Evolutionary conservation across 1,140 invertebrate species (phyloP), one percentile per base, ranked within the genome.

Genomic region (Potamilus streckersoni): DNA sequence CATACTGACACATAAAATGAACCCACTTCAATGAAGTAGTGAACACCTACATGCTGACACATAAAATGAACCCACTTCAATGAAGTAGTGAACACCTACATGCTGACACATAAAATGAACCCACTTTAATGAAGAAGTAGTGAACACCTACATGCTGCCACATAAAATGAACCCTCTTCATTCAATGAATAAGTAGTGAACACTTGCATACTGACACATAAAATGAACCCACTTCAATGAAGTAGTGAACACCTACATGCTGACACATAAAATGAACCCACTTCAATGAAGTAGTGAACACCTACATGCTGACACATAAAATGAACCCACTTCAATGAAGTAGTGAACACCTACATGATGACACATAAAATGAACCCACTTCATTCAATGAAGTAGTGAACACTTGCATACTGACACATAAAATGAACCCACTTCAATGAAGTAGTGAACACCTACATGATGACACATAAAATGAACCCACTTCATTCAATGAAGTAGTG

Each of bases 111-210:
- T 67, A 6, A n/a, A 66, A 31, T 66, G 2, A 66, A 11, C 2
- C 65, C 31, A 19, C 64, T 66, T 14, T 8, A 8, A 19, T 66
- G 0, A 2, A 23, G 16, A 49, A 8, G 38, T 49, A 1, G 38
- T 49, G 16, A 17, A 58, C 60, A 79, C 86, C 73, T 82, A 89
- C 88, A 84, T 85, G 79, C 74, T 87, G 82, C 78, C 89, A 31
- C 1, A 31, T 31, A 2, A 31, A 31, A 31, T 31, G 27, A 31
- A 31, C 27, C 27, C 27, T 2, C 27, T 31, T 31, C 27, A 3
- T n/a, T n/a, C n/a, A n/a, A 31, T 31, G 27, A 31, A 31, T n/a
- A n/a, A n/a, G 23, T 2, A 23, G 23, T 23, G 23, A 23, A 23
- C 23, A 23, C 23, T 2, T 23, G 2, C 23, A 84, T 85, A 79